These are phyloP conservation scores for Trichopria drosophilae DNA, from an alignment of 2,888 invertebrate species.

Conservation along the genomic window DNA sequence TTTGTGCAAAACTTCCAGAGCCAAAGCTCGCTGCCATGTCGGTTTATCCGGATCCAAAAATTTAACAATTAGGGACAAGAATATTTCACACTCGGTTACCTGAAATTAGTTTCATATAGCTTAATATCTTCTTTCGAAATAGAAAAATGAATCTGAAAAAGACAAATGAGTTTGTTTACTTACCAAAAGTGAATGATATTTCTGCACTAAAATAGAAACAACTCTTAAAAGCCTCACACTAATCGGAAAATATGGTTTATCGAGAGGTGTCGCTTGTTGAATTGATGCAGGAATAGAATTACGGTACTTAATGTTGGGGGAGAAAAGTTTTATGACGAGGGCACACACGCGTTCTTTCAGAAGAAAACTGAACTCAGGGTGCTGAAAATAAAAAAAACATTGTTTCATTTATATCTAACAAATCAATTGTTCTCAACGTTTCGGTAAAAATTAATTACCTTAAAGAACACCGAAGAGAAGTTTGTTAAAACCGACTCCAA, in stretches of 20 bases:
- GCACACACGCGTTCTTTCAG: slow-evolving; percentile 97
- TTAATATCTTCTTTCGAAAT: not conserved
- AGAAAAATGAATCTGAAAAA: not conserved
- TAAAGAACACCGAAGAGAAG: slow-evolving; percentile 82
- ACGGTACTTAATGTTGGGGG: slow-evolving; percentile 96
- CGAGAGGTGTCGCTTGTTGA: slow-evolving; percentile 69
- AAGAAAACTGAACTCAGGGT: slow-evolving; percentile 90
- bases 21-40: slow-evolving; percentile 92
- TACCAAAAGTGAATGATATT: slow-evolving; percentile 88
- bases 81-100: slow-evolving; percentile 98
- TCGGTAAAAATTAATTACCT: too few species aligned
- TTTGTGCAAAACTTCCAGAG: slow-evolving; percentile 93
- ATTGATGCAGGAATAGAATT: slow-evolving; percentile 64
- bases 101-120: slow-evolving; percentile 51
- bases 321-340: slow-evolving; percentile 95
- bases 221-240: slow-evolving; percentile 92
- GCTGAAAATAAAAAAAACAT: slow-evolving; percentile 61
- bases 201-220: slow-evolving; percentile 89
- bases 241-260: slow-evolving; percentile 95
- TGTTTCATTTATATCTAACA: slow-evolving; percentile 11
- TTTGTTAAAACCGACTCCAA: slow-evolving; percentile 90
- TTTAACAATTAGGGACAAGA: slow-evolving; percentile 93
- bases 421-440: not conserved
- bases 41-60: slow-evolving; percentile 97
- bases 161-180: slow-evolving; percentile 47